Conservation (phyloP, 2,888 invertebrate genomes). For the Megastigmus dorsalis region DNA sequence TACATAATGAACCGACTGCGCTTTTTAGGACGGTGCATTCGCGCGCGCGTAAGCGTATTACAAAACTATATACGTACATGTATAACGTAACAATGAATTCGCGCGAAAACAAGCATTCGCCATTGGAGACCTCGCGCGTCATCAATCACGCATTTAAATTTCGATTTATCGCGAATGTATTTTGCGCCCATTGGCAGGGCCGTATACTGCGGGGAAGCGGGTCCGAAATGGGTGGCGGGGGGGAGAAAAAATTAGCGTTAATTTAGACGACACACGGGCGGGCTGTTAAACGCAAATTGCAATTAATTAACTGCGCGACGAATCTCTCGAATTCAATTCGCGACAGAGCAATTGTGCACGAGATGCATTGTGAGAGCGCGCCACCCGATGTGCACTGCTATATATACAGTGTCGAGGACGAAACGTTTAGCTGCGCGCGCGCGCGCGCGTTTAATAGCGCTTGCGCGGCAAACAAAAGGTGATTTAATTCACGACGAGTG, state of each 20-base stretch:
- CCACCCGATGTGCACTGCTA: too few species aligned
- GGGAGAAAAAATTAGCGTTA: conserved; percentile 15
- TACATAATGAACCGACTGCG: too few species aligned
- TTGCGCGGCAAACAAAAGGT: conserved; percentile 1
- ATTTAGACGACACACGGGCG: conserved; percentile 29
- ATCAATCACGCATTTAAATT: conserved; percentile 21
- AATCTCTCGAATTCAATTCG: conserved; percentile 18
- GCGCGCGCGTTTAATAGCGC: conserved; percentile 10
- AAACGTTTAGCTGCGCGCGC: conserved; percentile 15
- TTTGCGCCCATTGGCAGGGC: not conserved
- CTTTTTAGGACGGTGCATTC: too few species aligned
- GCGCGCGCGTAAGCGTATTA: too few species aligned
- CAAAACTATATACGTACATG: too few species aligned
- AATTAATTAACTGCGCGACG: conserved; percentile 30
- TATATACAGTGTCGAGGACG: too few species aligned
- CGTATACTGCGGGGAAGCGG: too few species aligned
- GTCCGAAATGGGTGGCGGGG: not conserved
- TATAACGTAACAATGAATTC: not conserved
- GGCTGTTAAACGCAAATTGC: conserved; percentile 55
- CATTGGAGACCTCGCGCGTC: not conserved
- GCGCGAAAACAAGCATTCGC: not conserved
- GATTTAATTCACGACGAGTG: conserved; percentile 1
- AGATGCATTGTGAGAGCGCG: not conserved
- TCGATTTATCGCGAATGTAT: not conserved
- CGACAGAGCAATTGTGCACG: not conserved